Base-by-base conservation (phyloP, 2,797 vertebrate species). In the Sphaeramia orbicularis region DNA sequence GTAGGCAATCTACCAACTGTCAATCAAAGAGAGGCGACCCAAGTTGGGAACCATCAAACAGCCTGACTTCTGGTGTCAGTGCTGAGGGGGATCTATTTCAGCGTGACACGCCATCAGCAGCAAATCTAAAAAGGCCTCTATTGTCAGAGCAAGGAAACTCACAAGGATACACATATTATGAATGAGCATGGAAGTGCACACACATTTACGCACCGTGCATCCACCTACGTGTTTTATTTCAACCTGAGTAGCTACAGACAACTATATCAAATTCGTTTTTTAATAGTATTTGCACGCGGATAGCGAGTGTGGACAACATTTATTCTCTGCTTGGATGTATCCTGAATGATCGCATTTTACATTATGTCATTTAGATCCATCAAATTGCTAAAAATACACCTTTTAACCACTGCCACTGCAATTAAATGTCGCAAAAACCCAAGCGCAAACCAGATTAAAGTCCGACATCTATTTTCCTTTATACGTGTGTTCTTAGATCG, bases 1-100 rank as follows among this genome's bases (percentile, higher is more conserved):
- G 82, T 81, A 93, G 89, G 91, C 93, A 93, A 93, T 94, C 90
- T 93, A 90, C 80, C 78, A 86, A 53, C 89, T 70, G 88, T 94
- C 93, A 94, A 91, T 93, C 92, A 91, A 69, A 1, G 53, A 27
- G 79, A 85, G 84, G 87, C 81, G 76, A 88, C 89, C 83, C 80
- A 90, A 90, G 91, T 90, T 90, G 89, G 89, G 90, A 92, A 90
- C 83, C 84, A 91, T 92, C 88, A 90, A 86, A 84, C 76, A 71
- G 80, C 74, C 85, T 87, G 86, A 89, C 89, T 92, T 74, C 80
- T 77, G 78, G 86, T 92, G 90, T 91, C 89, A 91, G 85, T 88
- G 87, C 85, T 87, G 91, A 90, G 89, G 88, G 90, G 89, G 89
- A 92, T 92, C 86, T 89, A 86, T 92, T 91, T 92, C 86, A 81